Conservation (phyloP, 2,113 vertebrate genomes). For the Ramphastos sulfuratus region DNA sequence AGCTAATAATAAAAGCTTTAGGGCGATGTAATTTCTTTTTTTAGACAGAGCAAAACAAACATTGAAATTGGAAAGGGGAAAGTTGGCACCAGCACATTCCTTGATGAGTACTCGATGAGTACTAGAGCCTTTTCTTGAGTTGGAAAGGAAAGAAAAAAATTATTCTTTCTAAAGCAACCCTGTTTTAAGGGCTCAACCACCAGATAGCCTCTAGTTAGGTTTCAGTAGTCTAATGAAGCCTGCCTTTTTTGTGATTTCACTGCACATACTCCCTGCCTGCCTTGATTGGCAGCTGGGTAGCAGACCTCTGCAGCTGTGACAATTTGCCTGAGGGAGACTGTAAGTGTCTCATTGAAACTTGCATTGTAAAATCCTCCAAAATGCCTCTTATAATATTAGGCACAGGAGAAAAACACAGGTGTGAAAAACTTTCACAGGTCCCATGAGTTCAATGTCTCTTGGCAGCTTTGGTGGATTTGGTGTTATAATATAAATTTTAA, state of each 20-base stretch:
- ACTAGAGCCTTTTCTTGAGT: neutral
- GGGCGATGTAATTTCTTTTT: slow-evolving; percentile 3
- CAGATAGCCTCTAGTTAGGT: slow-evolving; percentile 49
- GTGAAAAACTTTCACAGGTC: slow-evolving; percentile 70
- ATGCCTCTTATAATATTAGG: slow-evolving; percentile 69
- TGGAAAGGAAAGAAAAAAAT: neutral
- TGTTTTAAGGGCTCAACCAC: slow-evolving; percentile 21
- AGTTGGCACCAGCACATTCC: slow-evolving; percentile 18
- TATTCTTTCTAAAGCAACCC: neutral
- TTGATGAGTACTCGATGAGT: neutral
- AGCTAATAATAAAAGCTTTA: slow-evolving; percentile 47
- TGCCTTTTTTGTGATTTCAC: slow-evolving; percentile 61
- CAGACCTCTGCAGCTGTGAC: slow-evolving; percentile 72
- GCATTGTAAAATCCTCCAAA: slow-evolving; percentile 68
- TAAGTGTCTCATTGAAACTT: slow-evolving; percentile 71
- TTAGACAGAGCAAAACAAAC: slow-evolving; percentile 55
- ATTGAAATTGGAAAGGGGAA: slow-evolving; percentile 27
- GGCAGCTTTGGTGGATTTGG: slow-evolving; percentile 55
- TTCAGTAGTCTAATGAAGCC: slow-evolving; percentile 57
- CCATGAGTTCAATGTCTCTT: slow-evolving; percentile 65
- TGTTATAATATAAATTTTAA: slow-evolving; percentile 48
- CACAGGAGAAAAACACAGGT: slow-evolving; percentile 73
- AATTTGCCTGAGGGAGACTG: slow-evolving; percentile 70
- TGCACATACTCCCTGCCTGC: slow-evolving; percentile 64
- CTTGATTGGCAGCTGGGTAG: slow-evolving; percentile 71